Conservation (phyloP, 2,113 vertebrate species). For the Caretta caretta region DNA sequence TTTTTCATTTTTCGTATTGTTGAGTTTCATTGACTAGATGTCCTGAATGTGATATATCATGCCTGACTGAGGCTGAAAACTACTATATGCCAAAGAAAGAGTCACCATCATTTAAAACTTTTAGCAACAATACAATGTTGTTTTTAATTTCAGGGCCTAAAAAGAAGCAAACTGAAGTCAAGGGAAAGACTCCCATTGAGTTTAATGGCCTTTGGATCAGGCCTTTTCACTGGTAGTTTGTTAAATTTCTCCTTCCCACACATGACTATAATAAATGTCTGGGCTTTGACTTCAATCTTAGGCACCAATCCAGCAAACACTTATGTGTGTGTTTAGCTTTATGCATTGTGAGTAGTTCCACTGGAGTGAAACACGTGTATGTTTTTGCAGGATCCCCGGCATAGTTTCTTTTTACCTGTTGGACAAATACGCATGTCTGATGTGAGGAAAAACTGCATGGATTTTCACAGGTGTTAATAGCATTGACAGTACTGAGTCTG, state of each 20-base stretch:
- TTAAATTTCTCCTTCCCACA: background rate
- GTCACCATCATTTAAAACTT: background rate
- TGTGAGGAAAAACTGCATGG: background rate
- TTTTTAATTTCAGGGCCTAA: background rate
- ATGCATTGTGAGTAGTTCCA: background rate
- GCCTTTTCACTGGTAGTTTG: background rate
- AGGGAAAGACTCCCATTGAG: background rate
- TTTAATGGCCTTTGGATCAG: background rate
- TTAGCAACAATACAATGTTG: slow-evolving; percentile 1
- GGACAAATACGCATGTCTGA: slow-evolving; percentile 51
- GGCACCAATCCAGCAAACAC: background rate
- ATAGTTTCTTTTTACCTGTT: slow-evolving; percentile 21
- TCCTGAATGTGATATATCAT: background rate
- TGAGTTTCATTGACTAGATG: background rate
- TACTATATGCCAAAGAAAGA: background rate
- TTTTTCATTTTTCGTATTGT: background rate
- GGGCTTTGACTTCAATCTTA: background rate
- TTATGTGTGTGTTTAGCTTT: background rate
- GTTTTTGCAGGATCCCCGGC: background rate
- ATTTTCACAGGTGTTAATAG: slow-evolving; percentile 53
- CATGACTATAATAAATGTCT: background rate
- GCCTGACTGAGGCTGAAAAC: slow-evolving; percentile 30
- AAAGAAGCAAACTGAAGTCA: background rate
- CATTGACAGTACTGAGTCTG: background rate
- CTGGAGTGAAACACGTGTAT: too few species aligned